Base-by-base conservation (phyloP, 2,113 vertebrate genomes). In the Heloderma charlesbogerti region DNA sequence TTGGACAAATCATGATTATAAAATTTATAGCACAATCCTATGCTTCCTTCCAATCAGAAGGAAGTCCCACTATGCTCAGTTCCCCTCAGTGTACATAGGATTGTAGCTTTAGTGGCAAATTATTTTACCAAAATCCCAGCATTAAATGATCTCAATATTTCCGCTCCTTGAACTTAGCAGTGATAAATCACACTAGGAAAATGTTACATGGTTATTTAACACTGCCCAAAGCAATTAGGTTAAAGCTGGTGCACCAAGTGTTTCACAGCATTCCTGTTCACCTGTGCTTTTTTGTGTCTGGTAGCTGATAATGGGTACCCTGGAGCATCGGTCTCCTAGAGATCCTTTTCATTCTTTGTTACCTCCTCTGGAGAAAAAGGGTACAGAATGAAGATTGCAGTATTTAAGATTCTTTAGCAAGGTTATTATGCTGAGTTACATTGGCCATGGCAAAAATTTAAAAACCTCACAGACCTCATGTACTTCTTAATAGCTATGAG, bases 301-400 rank as follows among this genome's bases (percentile, higher is more conserved):
- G 0, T 54, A 51, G 91, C 66, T 87, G 78, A 31, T 6, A 0
- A 0, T 60, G 57, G 29, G n/a, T 45, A 67, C 87, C 84, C 20
- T 0, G 57, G 57, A 92, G 89, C 29, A 0, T 51, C 37, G 0
- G 0, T 79, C 83, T 78, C 88, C 84, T 60, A 9, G 25, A 72
- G 29, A 79, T 9, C 1, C 57, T 88, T 48, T 90, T 89, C 20
- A 0, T 94, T 67, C 89, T 79, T 90, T 72, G 25, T 22, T 84
- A 88, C 88, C 2, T 63, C 45, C 88, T 37, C 67, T 80, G n/a
- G 71, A 78, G 91, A 20, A 75, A 75, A 74, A 29, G 0, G 3
- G 0, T 0, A 29, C 88, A 69, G 88, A 90, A 34, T n/a, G 54
- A 51, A 71, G 81, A 66, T 87, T 89, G 45, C 3, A 0, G 0